Conservation (phyloP, 2,888 invertebrate species). For the Synanthedon myopaeformis region DNA sequence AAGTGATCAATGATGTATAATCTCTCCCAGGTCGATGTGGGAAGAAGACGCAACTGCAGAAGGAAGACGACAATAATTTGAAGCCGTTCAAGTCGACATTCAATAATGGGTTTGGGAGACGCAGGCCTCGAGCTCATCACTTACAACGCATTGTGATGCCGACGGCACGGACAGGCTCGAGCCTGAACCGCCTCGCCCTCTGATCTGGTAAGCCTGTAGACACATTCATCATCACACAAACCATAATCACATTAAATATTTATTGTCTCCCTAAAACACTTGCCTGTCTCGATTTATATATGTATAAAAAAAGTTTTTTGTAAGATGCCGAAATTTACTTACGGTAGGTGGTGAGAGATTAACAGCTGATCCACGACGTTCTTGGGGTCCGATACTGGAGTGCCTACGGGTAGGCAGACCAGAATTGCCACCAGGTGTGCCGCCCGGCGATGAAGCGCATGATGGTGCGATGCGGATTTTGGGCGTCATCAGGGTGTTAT, state of each 20-base stretch:
- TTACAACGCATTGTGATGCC: slow-evolving; percentile 77
- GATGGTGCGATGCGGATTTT: slow-evolving; percentile 91
- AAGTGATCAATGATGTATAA: slow-evolving; percentile 43
- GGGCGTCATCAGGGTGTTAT: slow-evolving; percentile 92
- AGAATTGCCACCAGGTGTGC: slow-evolving; percentile 76
- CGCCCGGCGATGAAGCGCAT: slow-evolving; percentile 85
- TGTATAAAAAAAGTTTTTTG: neutral
- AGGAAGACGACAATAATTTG: slow-evolving; percentile 46
- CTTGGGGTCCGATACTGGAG: slow-evolving; percentile 92
- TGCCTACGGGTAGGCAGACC: slow-evolving; percentile 89
- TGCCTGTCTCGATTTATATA: neutral
- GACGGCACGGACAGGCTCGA: slow-evolving; percentile 88
- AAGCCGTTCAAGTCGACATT: slow-evolving; percentile 32
- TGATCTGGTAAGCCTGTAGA: slow-evolving; percentile 74
- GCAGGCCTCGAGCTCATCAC: slow-evolving; percentile 55
- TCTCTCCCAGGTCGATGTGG: slow-evolving; percentile 51
- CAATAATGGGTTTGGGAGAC: slow-evolving; percentile 41
- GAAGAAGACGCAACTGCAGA: slow-evolving; percentile 47
- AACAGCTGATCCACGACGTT: slow-evolving; percentile 84
- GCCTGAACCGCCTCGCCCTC: slow-evolving; percentile 78
- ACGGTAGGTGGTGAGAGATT: slow-evolving; percentile 92
- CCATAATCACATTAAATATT: slow-evolving; percentile 15
- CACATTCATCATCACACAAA: slow-evolving; percentile 46
- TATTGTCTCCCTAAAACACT: neutral
- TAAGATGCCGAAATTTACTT: slow-evolving; percentile 44